These are phyloP conservation scores for Phrynocephalus vlangalii DNA, from an alignment of 2,797 vertebrate species.

Conservation along the genomic window DNA sequence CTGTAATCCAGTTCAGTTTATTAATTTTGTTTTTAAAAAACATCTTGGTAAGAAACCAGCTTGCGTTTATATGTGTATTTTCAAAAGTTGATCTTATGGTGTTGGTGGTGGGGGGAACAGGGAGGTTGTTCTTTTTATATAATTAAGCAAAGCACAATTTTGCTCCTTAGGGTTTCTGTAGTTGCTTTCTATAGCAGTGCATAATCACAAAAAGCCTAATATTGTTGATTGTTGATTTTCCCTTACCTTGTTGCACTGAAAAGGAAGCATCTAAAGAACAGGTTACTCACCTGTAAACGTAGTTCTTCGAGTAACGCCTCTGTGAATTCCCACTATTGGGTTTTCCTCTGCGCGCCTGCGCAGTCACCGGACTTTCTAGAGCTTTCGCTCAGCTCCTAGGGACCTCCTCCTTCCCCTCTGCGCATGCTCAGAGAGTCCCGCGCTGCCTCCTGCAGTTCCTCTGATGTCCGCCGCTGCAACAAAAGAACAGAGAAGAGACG, in stretches of 20 bases:
- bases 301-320: too few relatives aligned
- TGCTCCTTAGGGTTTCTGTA: slow-evolving; percentile 22
- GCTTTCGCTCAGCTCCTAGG: too few relatives aligned
- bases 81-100: background rate
- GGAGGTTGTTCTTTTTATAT: background rate
- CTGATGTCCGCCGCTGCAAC: too few relatives aligned
- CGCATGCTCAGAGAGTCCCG: too few relatives aligned
- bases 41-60: background rate
- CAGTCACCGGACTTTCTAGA: too few relatives aligned
- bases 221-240: slow-evolving; percentile 43
- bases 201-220: slow-evolving; percentile 37
- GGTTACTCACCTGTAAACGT: too few relatives aligned
- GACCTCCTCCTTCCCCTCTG: too few relatives aligned
- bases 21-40: too few relatives aligned
- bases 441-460: too few relatives aligned
- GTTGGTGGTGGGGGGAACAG: background rate
- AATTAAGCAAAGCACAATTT: background rate
- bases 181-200: slow-evolving; percentile 27
- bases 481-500: too few relatives aligned
- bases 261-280: slow-evolving; percentile 42
- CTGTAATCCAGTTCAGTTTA: background rate
- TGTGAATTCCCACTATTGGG: too few relatives aligned
- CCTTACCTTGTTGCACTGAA: slow-evolving; percentile 38
- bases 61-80: background rate
- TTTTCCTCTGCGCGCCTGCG: too few relatives aligned